Evolutionary conservation across 2,113 vertebrate species (phyloP).

Genomic region (Crocuta crocuta): DNA sequence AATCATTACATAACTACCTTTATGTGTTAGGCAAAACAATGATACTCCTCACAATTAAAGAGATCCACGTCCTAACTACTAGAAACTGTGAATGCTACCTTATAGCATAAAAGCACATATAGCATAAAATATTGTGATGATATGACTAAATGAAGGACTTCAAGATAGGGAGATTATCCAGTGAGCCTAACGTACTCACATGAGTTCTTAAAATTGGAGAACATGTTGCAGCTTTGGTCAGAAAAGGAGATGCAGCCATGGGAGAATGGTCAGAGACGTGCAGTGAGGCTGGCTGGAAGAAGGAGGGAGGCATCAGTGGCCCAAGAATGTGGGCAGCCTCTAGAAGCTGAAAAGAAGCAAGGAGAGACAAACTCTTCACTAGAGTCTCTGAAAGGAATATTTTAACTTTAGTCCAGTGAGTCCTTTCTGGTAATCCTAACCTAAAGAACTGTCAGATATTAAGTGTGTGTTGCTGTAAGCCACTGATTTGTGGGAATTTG

Average conservation of each 20-base stretch:
- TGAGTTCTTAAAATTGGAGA: neutral
- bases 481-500: neutral
- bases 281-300: neutral
- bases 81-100: neutral
- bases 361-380: neutral
- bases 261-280: neutral
- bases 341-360: neutral
- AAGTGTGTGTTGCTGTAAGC: neutral
- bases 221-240: neutral
- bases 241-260: neutral
- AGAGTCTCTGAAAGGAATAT: neutral
- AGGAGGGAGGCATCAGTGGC: neutral
- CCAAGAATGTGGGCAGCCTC: neutral
- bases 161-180: neutral
- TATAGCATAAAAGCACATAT: neutral
- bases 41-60: neutral
- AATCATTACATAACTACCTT: neutral
- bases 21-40: conserved; percentile 15
- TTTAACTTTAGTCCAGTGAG: neutral
- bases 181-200: neutral
- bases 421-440: neutral
- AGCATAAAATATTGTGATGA: neutral
- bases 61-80: neutral
- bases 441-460: neutral
- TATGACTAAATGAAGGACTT: neutral